Conservation (phyloP, 1,140 invertebrate species). For the Gonatopus flavifemur region DNA sequence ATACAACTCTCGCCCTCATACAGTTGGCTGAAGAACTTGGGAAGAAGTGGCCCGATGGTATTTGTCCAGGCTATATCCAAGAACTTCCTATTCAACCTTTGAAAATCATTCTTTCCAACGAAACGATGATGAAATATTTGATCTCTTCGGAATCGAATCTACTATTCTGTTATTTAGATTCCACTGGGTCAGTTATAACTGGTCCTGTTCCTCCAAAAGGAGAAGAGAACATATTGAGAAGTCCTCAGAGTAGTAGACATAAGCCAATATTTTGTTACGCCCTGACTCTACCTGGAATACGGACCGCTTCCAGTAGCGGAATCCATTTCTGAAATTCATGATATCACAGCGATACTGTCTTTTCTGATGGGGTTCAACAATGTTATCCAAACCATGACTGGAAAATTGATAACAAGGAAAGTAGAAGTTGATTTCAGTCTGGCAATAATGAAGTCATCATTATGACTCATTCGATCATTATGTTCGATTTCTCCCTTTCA, state of each 20-base stretch:
- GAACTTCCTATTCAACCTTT: neutral
- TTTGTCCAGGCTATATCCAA: neutral
- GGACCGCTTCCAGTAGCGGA: neutral
- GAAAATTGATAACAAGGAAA: neutral
- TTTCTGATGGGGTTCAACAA: neutral
- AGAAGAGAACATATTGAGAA: neutral
- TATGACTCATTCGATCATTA: neutral
- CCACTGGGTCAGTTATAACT: neutral
- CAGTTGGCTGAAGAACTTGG: neutral
- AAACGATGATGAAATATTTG: neutral
- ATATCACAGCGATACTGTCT: neutral
- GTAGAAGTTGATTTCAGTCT: slow-evolving; percentile 5
- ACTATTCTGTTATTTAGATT: slow-evolving; percentile 3
- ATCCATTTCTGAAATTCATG: neutral
- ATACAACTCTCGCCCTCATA: neutral
- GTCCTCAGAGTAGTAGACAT: neutral
- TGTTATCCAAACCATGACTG: neutral
- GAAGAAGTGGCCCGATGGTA: neutral
- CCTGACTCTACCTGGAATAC: neutral
- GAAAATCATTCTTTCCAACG: too few relatives aligned
- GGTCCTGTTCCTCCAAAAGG: neutral
- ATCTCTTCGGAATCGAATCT: neutral
- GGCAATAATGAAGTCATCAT: neutral
- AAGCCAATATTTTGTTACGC: neutral
- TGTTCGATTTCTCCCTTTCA: too few relatives aligned